These are phyloP conservation scores for Schizotus pectinicornis DNA, from an alignment of 2,888 invertebrate species.

Conservation along the genomic window DNA sequence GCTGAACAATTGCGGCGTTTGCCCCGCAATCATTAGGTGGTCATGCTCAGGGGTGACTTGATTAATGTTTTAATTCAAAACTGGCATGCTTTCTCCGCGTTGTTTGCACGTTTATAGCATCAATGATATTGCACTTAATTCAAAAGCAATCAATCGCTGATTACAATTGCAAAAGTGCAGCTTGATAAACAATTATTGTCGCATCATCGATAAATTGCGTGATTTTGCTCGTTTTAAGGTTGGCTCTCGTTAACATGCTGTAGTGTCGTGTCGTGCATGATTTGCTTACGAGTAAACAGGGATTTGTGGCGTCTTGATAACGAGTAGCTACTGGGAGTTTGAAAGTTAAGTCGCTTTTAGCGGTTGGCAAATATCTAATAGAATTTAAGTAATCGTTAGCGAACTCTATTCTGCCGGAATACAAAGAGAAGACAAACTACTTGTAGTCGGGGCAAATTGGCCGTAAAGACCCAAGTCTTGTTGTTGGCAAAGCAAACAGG, in stretches of 20 bases:
- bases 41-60: too few species aligned
- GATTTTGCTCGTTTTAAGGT: too few species aligned
- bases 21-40: too few species aligned
- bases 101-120: not conserved
- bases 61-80: not conserved
- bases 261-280: too few species aligned
- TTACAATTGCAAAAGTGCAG: not conserved
- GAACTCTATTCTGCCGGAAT: not conserved
- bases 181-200: too few species aligned
- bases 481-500: too few species aligned
- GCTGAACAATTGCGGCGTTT: slow-evolving; percentile 21
- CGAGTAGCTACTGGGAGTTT: not conserved
- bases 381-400: slow-evolving; percentile 15
- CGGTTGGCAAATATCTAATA: slow-evolving; percentile 13
- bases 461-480: too few species aligned
- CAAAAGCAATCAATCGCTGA: not conserved
- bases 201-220: too few species aligned
- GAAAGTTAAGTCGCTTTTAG: not conserved
- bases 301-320: not conserved
- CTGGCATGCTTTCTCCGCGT: not conserved
- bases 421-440: too few species aligned
- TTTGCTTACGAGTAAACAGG: too few species aligned
- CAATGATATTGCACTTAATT: not conserved
- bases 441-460: too few species aligned
- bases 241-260: too few species aligned